Conservation (phyloP, 2,797 vertebrate species). For the Pantherophis alleghaniensis region DNA sequence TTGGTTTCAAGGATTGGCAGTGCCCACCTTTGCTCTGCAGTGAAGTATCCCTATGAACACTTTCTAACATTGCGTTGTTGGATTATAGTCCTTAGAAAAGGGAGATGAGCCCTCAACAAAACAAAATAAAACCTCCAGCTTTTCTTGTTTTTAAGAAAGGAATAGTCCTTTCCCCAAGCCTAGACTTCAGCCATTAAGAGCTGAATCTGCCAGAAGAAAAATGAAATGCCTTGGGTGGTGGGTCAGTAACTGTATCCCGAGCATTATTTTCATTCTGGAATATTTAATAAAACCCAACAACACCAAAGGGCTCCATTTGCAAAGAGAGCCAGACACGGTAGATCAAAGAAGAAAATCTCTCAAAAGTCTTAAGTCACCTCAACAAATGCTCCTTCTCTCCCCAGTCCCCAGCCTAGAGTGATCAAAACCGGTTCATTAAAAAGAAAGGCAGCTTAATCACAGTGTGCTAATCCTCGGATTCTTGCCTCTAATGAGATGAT, state of each 20-base stretch:
- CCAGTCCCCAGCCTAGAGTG: not conserved
- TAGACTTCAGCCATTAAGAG: not conserved
- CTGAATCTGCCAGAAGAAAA: slow-evolving; percentile 17
- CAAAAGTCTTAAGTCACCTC: slow-evolving; percentile 36
- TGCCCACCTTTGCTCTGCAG: not conserved
- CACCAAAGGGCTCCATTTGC: slow-evolving; percentile 23
- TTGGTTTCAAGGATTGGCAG: not conserved
- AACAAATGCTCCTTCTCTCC: not conserved
- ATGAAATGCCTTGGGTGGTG: not conserved
- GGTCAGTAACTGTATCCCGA: slow-evolving; percentile 16
- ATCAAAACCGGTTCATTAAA: slow-evolving; percentile 54
- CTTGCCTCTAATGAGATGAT: slow-evolving; percentile 39
- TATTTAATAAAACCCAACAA: slow-evolving; percentile 22
- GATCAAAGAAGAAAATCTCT: slow-evolving; percentile 34
- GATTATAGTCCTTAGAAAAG: not conserved
- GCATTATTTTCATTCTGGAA: slow-evolving; percentile 42
- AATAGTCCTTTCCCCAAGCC: not conserved
- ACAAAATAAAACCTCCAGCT: no score
- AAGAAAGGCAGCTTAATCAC: slow-evolving; percentile 30
- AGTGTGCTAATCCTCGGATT: not conserved
- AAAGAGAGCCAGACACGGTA: not conserved
- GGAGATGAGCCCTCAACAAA: no score
- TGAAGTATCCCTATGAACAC: not conserved
- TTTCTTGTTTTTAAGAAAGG: no score
- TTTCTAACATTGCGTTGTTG: not conserved